A percentile compares a stretch with the other conserved stretches of the same genome.
Evolutionary conservation across 2,797 vertebrate genomes (phyloP).

Genomic region (Rhabdomys pumilio): DNA sequence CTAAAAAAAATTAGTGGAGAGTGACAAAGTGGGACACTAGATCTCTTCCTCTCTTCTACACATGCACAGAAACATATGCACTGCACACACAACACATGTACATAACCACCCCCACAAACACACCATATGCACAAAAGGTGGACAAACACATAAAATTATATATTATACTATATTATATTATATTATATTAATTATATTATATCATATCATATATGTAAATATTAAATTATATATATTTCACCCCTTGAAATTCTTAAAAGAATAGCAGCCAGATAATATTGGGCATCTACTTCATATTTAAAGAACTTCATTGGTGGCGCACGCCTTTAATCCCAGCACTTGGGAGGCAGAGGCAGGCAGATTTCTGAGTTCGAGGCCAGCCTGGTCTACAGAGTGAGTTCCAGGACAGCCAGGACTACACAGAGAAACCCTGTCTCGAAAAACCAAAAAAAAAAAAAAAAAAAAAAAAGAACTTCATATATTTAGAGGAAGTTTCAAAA

Average conservation of each 20-base stretch:
- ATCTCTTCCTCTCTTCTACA: not conserved
- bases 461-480: not conserved
- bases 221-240: no score
- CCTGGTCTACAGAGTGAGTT: no score
- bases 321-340: no score
- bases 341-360: no score
- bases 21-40: not conserved
- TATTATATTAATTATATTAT: no score
- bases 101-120: not conserved
- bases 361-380: no score
- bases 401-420: no score
- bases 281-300: not conserved
- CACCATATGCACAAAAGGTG: not conserved
- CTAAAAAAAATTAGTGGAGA: not conserved
- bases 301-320: not conserved
- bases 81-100: not conserved
- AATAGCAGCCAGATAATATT: not conserved
- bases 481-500: not conserved
- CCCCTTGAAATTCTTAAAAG: not conserved
- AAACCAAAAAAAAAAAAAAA: no score
- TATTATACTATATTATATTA: no score
- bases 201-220: not conserved
- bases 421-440: no score
- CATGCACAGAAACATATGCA: not conserved
- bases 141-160: not conserved